Base-by-base conservation (phyloP, 1,140 invertebrate species). In the Monochamus saltuarius region DNA sequence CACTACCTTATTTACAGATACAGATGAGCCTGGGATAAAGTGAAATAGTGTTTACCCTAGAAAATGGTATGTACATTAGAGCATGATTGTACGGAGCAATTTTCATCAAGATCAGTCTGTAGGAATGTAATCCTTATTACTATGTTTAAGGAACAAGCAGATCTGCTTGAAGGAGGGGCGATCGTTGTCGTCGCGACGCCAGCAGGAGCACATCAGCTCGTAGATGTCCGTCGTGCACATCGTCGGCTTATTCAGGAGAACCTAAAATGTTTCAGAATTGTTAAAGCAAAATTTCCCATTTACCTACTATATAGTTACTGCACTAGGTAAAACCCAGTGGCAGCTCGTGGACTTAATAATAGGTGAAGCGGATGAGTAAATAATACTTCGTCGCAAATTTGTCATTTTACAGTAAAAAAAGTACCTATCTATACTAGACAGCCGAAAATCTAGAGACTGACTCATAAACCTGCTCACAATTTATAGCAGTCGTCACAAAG, bases 91-190 rank as follows among this genome's bases (percentile, higher is more conserved):
- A 47, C 19, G 45, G 13, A 47, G 45, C 45, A 47, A 17, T 14
- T 14, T 47, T 11, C 11, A 59, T 42, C 39, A 52, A 13, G 22
- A 52, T 73, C 67, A 74, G 54, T 78, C 79, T 59, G 76, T 75
- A 62, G 81, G 80, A 68, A 77, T 75, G 69, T 79, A 81, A 61
- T 82, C 79, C 56, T 77, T 76, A 68, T 79, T 81, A 59, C 76
- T 73, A 58, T 78, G 79, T 74, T 89, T 88, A 51, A 92, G 77
- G 76, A 91, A 92, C 71, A 85, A 81, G 69, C 87, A 84, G 68
- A 92, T 88, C 69, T 90, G 85, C 66, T 86, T 84, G 75, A 92
- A 92, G 16, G 84, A 86, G 35, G 90, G 90, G 65, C 90, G 78
- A 39, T 77, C 78, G 61, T 69, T 79, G 68, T 81, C 86, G 77